These are phyloP conservation scores for Fragum sueziense DNA, from an alignment of 2,888 invertebrate species.

Conservation along the genomic window DNA sequence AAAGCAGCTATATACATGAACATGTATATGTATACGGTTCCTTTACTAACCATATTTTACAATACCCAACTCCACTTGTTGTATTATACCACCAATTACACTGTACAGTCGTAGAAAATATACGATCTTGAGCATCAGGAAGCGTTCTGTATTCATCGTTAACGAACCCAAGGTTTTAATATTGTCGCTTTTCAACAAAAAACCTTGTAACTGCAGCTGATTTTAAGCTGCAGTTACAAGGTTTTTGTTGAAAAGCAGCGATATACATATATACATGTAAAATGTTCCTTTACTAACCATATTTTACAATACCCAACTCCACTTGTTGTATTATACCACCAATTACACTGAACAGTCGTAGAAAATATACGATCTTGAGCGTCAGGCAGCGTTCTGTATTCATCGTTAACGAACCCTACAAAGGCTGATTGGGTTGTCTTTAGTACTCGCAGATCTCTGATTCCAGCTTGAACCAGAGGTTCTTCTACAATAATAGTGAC, in stretches of 20 bases:
- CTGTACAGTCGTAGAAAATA: constrained; percentile 90
- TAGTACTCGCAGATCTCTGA: constrained; percentile 88
- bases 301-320: constrained; percentile 88
- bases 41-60: constrained; percentile 87
- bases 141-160: constrained; percentile 90
- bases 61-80: constrained; percentile 87
- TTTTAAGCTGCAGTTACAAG: too few species aligned
- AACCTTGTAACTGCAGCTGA: too few species aligned
- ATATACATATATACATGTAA: neutral
- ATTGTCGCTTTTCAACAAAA: too few species aligned
- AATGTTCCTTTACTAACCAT: constrained; percentile 83
- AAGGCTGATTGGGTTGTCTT: constrained; percentile 93
- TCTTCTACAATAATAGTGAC: too few species aligned
- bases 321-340: constrained; percentile 88
- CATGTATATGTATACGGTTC: too few species aligned
- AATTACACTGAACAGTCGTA: constrained; percentile 89
- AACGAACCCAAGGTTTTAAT: constrained; percentile 90
- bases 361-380: constrained; percentile 90
- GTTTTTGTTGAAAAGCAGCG: too few species aligned
- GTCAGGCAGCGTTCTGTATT: constrained; percentile 89
- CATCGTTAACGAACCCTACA: constrained; percentile 90
- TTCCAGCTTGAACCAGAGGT: constrained; percentile 82
- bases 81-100: constrained; percentile 89
- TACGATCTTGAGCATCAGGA: constrained; percentile 89
- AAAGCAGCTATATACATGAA: too few species aligned